Base-by-base conservation (phyloP, 92 coral and sea anemone genomes). In the Epizoanthus stellaris region DNA sequence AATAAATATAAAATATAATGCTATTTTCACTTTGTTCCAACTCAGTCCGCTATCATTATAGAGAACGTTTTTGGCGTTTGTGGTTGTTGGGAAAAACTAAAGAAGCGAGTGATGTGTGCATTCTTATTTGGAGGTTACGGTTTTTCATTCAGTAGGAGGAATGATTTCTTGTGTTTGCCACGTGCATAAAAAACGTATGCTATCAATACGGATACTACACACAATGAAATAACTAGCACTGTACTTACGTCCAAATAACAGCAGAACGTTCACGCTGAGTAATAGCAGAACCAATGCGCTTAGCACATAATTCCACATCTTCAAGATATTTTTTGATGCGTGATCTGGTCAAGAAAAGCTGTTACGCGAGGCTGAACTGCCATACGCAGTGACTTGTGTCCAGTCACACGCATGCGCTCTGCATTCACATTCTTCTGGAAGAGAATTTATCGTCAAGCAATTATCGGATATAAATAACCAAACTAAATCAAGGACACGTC, bases 171-270 rank as follows among this genome's bases (percentile, higher is more conserved):
- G 56, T 9, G 6, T 45, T 45, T 45, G 8, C 52, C 52, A 45
- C 52, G 9, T 45, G 52, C 52, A 45, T 14, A 25, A 11, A 34
- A 7, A 25, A 67, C 43, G 39, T 12, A 13, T 25, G 39, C 16
- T 11, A 67, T 40, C 39, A 30, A 30, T 15, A 68, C 42, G 11
- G 47, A 13, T 13, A 68, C 73, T 14, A 67, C 6, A 67, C 5
- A 5, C 2, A 11, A 34, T 8, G 38, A 34, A 68, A 15, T 34
- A 0, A 61, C 38, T 20, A 2, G 6, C 1, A 5, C 0, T 21
- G 42, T 62, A 79, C 83, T 79, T 39, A 79, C 83, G 83, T 21
- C 72, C 70, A 63, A 63, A 63, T 9, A 79, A 19, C 61, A 79
- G 83, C 83, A 70, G 47, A 4, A 79, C 57, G 23, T 79, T 79